Base-by-base conservation (phyloP, 2,797 vertebrate genomes). In the Chelidonichthys spinosus region DNA sequence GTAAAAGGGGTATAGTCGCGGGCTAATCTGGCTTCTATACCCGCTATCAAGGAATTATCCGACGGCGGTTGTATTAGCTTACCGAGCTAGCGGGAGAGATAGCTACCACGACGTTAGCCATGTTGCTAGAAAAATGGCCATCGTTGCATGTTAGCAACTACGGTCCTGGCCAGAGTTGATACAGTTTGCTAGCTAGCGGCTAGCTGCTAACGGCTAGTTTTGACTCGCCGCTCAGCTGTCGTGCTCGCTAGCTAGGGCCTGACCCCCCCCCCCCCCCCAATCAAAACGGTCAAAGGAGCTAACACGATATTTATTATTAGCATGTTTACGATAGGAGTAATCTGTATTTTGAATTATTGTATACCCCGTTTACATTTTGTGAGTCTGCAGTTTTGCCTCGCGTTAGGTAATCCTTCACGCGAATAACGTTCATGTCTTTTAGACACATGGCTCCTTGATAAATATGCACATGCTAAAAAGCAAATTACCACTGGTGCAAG, bases 61-160 rank as follows among this genome's bases (percentile, higher is more conserved):
- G 0, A 7, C 39, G 4, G 36, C 25, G 33, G 63, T 43, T 54
- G 64, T 15, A 46, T 46, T 72, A 70, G 78, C 74, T 66, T 17
- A 1, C 4, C 5, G 6, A 8, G 81, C 49, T 82, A 88, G 72
- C 80, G 3, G n/a, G 7, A 25, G 0, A 70, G 76, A 78, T 70
- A 78, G 65, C 72, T 37, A 32, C 63, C 74, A 69, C 59, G 61
- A 70, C 56, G 58, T 71, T 91, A 88, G 88, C 85, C 72, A 53
- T 77, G 63, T 82, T 59, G 85, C 68, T 81, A 55, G 65, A 82
- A 88, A 86, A 70, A 90, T 86, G 89, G 91, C 91, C 85, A 87
- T 87, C 79, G 59, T 63, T 82, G 63, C 44, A 63, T 85, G 74
- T 78, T 84, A 75, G 77, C 80, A 52, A 9, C 54, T 25, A 40